These are phyloP conservation scores for Lumbricus terrestris DNA, from an alignment of 2,888 invertebrate genomes.

Conservation along the genomic window DNA sequence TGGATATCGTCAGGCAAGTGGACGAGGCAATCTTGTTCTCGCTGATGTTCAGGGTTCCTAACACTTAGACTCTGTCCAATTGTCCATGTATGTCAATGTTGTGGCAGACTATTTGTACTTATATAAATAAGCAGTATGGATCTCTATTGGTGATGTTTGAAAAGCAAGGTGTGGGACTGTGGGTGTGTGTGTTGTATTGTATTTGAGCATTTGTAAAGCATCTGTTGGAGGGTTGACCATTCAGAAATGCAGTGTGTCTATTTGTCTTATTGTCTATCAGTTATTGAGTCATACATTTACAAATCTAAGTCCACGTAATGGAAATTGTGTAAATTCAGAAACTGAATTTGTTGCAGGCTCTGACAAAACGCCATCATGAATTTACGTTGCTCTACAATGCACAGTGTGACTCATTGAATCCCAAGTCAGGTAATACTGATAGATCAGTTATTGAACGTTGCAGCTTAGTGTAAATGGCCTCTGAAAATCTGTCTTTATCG, in stretches of 20 bases:
- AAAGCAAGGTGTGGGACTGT: too few relatives aligned
- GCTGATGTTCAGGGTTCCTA: not conserved
- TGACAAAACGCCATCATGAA: conserved; percentile 46
- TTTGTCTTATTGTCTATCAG: not conserved
- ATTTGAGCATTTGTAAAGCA: too few relatives aligned
- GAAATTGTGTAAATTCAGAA: not conserved
- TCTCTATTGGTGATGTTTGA: not conserved
- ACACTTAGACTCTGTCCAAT: not conserved
- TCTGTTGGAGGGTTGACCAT: too few relatives aligned
- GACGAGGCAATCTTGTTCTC: not conserved
- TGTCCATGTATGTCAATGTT: too few relatives aligned
- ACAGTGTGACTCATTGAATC: conserved; percentile 62
- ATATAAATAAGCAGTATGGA: not conserved
- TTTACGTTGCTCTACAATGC: conserved; percentile 46
- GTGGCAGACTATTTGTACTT: too few relatives aligned
- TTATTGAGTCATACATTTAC: not conserved
- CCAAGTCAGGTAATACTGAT: conserved; percentile 44
- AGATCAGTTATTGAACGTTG: too few relatives aligned
- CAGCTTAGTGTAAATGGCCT: too few relatives aligned
- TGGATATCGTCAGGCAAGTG: conserved; percentile 58
- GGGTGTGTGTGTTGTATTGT: too few relatives aligned
- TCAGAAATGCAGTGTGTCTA: too few relatives aligned
- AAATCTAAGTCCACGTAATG: not conserved
- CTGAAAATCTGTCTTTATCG: too few relatives aligned
- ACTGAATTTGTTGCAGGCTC: conserved; percentile 36